Percentiles rank a stretch among this genome's conserved stretches.
phyloP scores from a whole-genome alignment of 2,113 vertebrate species.

The Panurus biarmicus region DNA sequence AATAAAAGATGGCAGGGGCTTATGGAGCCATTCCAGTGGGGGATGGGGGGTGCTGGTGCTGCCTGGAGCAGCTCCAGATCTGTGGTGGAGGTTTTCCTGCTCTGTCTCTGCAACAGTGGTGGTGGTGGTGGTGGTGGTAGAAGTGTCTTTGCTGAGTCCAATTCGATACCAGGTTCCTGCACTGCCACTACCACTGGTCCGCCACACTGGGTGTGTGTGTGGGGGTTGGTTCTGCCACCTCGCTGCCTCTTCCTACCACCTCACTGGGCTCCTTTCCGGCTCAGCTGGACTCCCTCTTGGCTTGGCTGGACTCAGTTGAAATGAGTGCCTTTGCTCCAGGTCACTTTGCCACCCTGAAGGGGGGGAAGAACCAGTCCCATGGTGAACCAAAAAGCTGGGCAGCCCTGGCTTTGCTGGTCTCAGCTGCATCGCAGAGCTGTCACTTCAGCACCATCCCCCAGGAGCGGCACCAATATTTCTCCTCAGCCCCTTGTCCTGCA shows the following conservation, averaged over 20 bases:
- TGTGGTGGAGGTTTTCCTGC: neutral
- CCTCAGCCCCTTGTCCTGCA: neutral
- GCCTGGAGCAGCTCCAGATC: neutral
- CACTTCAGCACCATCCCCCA: neutral
- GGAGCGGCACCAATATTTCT: accelerated
- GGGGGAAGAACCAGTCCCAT: neutral
- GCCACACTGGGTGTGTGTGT: neutral
- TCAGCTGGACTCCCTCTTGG: neutral
- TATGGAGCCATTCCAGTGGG: neutral
- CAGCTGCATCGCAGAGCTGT: neutral
- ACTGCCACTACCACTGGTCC: neutral
- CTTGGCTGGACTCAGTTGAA: neutral
- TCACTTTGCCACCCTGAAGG: neutral
- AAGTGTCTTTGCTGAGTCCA: neutral
- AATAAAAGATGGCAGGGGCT: neutral
- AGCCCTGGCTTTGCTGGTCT: neutral
- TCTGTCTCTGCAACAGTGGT: neutral
- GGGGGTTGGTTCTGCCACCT: neutral
- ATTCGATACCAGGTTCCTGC: neutral
- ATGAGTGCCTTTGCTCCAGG: neutral
- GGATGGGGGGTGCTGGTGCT: neutral
- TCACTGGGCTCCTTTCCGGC: neutral
- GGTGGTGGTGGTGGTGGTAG: neutral
- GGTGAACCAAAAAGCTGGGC: neutral
- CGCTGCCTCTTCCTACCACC: neutral